Evolutionary conservation across 2,888 invertebrate genomes (phyloP).

Genomic region (Lithosia quadra): DNA sequence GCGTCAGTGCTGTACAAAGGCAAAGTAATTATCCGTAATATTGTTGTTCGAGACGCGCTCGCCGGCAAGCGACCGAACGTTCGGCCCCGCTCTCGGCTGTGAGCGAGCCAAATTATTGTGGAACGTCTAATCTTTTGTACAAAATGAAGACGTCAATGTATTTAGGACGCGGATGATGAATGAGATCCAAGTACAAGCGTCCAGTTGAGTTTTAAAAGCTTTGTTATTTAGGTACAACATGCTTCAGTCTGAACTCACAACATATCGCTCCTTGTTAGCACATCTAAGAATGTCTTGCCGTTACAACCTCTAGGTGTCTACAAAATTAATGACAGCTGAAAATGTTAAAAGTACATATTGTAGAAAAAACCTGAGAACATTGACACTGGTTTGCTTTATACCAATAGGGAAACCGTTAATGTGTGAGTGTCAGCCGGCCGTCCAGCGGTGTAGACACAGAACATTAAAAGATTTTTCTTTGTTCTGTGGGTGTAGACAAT

Average conservation of each 20-base stretch:
- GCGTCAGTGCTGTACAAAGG: slow-evolving; percentile 8
- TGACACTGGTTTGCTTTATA: too few relatives aligned
- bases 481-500: too few relatives aligned
- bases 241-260: not conserved
- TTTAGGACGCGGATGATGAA: not conserved
- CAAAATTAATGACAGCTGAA: not conserved
- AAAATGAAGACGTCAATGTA: slow-evolving; percentile 8
- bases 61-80: not conserved
- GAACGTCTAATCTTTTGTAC: not conserved
- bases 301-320: not conserved
- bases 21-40: slow-evolving; percentile 12
- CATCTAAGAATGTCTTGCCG: not conserved
- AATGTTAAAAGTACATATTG: too few relatives aligned
- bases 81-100: not conserved
- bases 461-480: too few relatives aligned
- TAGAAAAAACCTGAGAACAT: too few relatives aligned
- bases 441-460: too few relatives aligned
- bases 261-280: not conserved
- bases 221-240: not conserved
- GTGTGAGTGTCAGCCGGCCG: too few relatives aligned
- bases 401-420: too few relatives aligned
- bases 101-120: not conserved
- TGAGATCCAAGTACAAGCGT: not conserved
- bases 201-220: not conserved
- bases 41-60: not conserved